phyloP scores from a whole-genome alignment of 30 jellyfish, hydroid and myxozoan species.

The Chironex yamaguchii region DNA sequence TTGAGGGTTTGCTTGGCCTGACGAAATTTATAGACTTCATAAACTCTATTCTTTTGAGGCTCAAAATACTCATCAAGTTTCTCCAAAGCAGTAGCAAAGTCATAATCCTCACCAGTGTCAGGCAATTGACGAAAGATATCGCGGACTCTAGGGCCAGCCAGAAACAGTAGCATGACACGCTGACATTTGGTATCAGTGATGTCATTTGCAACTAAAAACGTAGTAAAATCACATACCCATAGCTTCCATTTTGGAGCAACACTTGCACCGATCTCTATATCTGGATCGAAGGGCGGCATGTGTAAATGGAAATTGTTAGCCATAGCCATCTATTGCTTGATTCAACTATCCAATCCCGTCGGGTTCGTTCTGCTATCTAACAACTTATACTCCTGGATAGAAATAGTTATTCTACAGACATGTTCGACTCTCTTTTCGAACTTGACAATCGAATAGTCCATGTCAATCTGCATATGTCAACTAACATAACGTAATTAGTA shows the following conservation, averaged over 20 bases:
- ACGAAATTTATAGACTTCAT: constrained; percentile 38
- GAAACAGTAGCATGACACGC: neutral
- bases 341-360: no score
- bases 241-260: constrained; percentile 30
- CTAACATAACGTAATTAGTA: no score
- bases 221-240: constrained; percentile 7
- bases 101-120: constrained; percentile 31
- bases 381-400: no score
- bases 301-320: no score
- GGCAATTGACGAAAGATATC: constrained; percentile 60
- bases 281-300: constrained; percentile 54
- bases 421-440: no score
- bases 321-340: no score
- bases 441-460: no score
- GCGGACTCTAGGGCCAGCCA: constrained; percentile 37
- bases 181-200: neutral
- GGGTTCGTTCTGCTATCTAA: no score
- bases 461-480: no score
- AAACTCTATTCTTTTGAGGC: constrained; percentile 35
- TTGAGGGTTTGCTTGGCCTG: constrained; percentile 39
- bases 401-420: no score
- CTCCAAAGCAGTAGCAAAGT: constrained; percentile 13
- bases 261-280: constrained; percentile 25
- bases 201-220: neutral
- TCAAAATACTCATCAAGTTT: constrained; percentile 22